Percentiles rank a stretch among this genome's conserved stretches.
Evolutionary conservation across 2,888 invertebrate species (phyloP).

Genomic region (Volucella bombylans): DNA sequence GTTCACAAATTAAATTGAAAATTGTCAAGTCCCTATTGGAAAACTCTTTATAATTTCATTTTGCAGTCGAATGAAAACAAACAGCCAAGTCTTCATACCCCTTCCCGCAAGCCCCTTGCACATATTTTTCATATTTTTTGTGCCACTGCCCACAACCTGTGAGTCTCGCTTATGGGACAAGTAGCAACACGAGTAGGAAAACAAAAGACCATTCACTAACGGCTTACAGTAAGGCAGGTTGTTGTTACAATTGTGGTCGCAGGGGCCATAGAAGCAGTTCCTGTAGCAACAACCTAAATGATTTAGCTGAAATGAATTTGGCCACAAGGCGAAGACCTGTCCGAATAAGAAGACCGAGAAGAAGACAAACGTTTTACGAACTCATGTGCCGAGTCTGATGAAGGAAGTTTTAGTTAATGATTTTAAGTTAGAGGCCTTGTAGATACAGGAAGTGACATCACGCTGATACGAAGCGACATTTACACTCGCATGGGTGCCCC

Average conservation of each 20-base stretch:
- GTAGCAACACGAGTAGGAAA: background rate
- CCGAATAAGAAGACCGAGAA: background rate
- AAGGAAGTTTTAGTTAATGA: slow-evolving; percentile 3
- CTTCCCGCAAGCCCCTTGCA: no score
- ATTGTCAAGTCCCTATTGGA: no score
- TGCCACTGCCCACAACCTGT: no score
- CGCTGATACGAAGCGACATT: background rate
- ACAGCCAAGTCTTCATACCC: no score
- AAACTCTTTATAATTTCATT: no score
- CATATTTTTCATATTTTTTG: no score
- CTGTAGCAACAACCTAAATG: no score
- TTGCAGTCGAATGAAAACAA: no score
- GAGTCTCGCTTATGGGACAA: slow-evolving; percentile 8
- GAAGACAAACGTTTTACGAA: background rate
- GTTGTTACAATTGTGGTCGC: slow-evolving; percentile 19
- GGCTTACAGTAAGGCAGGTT: background rate
- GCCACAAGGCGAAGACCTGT: background rate
- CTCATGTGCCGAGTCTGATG: background rate
- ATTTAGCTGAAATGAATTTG: no score
- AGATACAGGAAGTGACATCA: background rate
- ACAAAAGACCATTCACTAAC: background rate
- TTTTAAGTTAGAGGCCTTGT: background rate
- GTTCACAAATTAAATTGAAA: no score
- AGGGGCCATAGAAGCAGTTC: slow-evolving; percentile 14
- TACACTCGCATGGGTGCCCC: slow-evolving; percentile 8